These are phyloP conservation scores for Sapajus apella DNA, from an alignment of 2,113 vertebrate genomes.

Conservation along the genomic window DNA sequence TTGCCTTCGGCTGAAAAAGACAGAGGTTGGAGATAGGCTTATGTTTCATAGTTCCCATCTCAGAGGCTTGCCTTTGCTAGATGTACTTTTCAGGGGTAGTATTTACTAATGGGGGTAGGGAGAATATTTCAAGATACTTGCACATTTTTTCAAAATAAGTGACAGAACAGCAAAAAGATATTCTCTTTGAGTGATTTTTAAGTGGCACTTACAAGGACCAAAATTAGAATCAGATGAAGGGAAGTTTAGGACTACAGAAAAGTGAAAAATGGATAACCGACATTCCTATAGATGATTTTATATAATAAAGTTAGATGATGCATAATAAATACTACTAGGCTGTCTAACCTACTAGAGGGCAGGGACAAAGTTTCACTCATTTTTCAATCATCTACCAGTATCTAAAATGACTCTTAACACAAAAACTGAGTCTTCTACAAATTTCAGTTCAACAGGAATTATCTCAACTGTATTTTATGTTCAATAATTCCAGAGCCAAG, in stretches of 20 bases:
- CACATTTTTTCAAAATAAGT: not conserved
- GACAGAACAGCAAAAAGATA: not conserved
- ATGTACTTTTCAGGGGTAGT: not conserved
- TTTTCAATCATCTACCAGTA: not conserved
- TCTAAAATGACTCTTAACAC: not conserved
- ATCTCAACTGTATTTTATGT: not conserved
- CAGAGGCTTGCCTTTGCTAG: not conserved
- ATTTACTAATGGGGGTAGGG: too few species aligned
- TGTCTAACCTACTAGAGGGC: not conserved
- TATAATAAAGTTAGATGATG: not conserved
- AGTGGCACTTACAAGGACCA: not conserved
- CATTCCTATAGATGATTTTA: not conserved
- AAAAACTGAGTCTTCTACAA: not conserved
- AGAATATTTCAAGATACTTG: not conserved
- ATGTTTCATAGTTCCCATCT: not conserved
- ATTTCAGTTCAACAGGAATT: not conserved
- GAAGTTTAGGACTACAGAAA: not conserved
- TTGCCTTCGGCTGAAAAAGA: not conserved
- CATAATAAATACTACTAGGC: not conserved
- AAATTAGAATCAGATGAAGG: not conserved
- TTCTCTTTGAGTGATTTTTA: not conserved
- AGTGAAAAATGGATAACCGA: not conserved
- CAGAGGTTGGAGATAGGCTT: not conserved
- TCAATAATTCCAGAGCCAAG: not conserved
- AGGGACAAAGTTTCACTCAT: not conserved